phyloP scores from a whole-genome alignment of 2,113 vertebrate species.

The Polypterus senegalus region DNA sequence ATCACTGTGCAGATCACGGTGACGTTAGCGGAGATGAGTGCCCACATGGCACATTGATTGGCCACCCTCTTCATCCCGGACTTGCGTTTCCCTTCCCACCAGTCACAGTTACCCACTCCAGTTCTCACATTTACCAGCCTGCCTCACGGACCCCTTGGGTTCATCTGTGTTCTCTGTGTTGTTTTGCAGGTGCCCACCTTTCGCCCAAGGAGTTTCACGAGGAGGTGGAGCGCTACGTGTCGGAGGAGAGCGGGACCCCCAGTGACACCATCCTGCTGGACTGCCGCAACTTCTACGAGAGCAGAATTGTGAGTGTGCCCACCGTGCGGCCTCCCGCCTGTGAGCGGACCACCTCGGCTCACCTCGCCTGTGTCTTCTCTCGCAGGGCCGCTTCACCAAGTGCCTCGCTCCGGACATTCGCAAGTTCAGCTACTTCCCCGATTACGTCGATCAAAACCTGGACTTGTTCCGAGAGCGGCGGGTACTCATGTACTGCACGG shows the following conservation, averaged over 20 bases:
- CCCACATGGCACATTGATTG: no score
- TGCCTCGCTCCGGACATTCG: slow-evolving; percentile 90
- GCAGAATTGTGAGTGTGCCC: slow-evolving; percentile 77
- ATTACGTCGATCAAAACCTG: slow-evolving; percentile 80
- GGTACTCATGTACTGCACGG: slow-evolving; percentile 95
- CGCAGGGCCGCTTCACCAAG: slow-evolving; percentile 73
- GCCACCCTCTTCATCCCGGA: no score
- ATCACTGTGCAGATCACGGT: no score
- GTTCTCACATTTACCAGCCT: no score
- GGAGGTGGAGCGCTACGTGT: slow-evolving; percentile 70
- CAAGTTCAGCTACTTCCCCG: slow-evolving; percentile 97
- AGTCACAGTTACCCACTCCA: no score
- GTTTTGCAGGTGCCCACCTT: slow-evolving; percentile 66
- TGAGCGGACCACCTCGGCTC: no score
- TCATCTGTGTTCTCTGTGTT: slow-evolving; percentile 17
- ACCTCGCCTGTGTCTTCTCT: background rate
- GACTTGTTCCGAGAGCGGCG: slow-evolving; percentile 78
- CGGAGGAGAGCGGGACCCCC: slow-evolving; percentile 36
- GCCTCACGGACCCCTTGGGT: background rate
- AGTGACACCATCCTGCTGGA: slow-evolving; percentile 76
- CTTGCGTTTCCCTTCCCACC: no score
- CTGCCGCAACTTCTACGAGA: slow-evolving; percentile 96
- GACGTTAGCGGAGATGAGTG: no score
- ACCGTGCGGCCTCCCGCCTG: no score
- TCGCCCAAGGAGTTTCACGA: slow-evolving; percentile 81